A percentile compares a stretch with the other conserved stretches of the same genome.
phyloP scores from a whole-genome alignment of 92 coral and sea anemone genomes.

The Palythoa caribaeorum region DNA sequence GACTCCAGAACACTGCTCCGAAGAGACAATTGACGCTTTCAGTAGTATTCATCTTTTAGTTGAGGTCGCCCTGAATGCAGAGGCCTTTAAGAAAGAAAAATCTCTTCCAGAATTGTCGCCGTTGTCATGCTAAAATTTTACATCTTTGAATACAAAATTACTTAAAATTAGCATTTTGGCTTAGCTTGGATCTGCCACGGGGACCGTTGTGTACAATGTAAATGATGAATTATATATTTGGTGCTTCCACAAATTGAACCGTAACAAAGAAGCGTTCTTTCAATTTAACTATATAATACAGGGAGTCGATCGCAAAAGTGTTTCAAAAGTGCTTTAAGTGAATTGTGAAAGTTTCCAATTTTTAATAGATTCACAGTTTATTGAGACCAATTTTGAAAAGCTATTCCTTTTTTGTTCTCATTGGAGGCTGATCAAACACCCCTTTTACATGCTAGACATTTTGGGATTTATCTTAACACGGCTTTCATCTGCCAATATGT shows the following conservation, averaged over 20 bases:
- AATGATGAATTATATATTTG: conserved; percentile 88
- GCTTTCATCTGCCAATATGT: not conserved
- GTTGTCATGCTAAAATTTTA: conserved; percentile 88
- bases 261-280: conserved; percentile 19
- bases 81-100: conserved; percentile 87
- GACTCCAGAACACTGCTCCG: conserved; percentile 73
- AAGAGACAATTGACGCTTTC: conserved; percentile 81
- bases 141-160: conserved; percentile 82
- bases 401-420: conserved; percentile 16
- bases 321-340: conserved; percentile 4
- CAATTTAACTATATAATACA: not conserved
- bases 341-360: conserved; percentile 32
- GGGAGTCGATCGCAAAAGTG: not conserved
- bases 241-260: conserved; percentile 22
- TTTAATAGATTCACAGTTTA: conserved; percentile 34
- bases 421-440: conserved; percentile 43
- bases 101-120: conserved; percentile 85
- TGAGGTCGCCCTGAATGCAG: conserved; percentile 97
- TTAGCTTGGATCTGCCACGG: conserved; percentile 68
- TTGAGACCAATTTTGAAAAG: conserved; percentile 8
- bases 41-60: conserved; percentile 96
- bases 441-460: conserved; percentile 17
- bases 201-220: conserved; percentile 84
- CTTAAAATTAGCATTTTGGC: conserved; percentile 75
- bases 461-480: conserved; percentile 1